phyloP scores from a whole-genome alignment of 1,140 invertebrate genomes.

The Caenorhabditis remanei region DNA sequence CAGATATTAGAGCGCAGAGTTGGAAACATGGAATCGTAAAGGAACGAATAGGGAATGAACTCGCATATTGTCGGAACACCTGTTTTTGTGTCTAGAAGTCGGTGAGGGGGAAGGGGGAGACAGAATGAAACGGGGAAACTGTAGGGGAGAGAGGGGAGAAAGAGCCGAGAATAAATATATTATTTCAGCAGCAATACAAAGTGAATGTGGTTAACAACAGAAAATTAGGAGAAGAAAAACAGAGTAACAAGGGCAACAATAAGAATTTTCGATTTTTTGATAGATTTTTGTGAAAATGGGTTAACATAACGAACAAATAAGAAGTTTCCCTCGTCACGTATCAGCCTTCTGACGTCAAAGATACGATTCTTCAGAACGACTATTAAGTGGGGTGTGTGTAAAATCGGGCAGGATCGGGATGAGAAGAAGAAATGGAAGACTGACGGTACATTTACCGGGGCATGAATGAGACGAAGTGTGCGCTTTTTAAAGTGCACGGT shows the following conservation, averaged over 20 bases:
- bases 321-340: neutral
- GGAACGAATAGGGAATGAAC: neutral
- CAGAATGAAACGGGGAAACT: neutral
- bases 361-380: conserved; percentile 7
- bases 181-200: neutral
- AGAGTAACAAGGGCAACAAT: conserved; percentile 61
- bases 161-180: conserved; percentile 18
- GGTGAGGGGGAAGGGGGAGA: conserved; percentile 8
- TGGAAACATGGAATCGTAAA: conserved; percentile 24
- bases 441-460: conserved; percentile 13
- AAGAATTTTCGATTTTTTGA: conserved; percentile 20
- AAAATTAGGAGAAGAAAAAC: conserved; percentile 10
- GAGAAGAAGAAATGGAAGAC: neutral
- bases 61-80: conserved; percentile 18
- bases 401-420: neutral
- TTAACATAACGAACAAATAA: neutral
- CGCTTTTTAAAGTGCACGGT: conserved; percentile 29
- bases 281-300: conserved; percentile 34
- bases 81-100: conserved; percentile 38
- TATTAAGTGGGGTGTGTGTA: neutral
- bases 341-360: conserved; percentile 12
- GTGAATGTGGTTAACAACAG: conserved; percentile 53
- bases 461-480: neutral
- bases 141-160: neutral
- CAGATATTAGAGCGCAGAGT: conserved; percentile 32